These are phyloP conservation scores for Muraenolepis orangiensis DNA, from an alignment of 2,797 vertebrate genomes.

Conservation along the genomic window DNA sequence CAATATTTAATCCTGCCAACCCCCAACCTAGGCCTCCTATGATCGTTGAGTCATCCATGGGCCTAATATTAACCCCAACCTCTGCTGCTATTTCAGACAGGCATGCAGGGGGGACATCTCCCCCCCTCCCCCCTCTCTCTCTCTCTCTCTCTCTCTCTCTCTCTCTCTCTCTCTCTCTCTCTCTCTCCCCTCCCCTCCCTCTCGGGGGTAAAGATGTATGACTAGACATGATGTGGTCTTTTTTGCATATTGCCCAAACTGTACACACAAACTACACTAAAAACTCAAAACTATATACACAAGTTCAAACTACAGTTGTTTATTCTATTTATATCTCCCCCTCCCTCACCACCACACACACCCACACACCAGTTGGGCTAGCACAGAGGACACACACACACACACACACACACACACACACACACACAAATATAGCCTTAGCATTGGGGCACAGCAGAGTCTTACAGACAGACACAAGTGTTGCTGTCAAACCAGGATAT, in stretches of 20 bases:
- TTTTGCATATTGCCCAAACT: background rate
- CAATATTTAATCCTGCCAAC: background rate
- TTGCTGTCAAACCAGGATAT: background rate
- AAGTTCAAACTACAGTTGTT: background rate
- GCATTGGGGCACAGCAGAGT: background rate
- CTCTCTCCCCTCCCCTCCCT: background rate
- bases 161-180: too few species aligned
- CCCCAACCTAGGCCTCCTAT: background rate
- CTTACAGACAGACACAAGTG: background rate
- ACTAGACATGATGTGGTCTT: background rate
- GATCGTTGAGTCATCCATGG: background rate
- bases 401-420: conserved; percentile 22
- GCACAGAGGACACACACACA: conserved; percentile 17
- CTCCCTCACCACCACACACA: background rate
- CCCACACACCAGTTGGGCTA: conserved; percentile 9
- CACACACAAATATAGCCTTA: background rate
- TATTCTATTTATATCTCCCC: background rate
- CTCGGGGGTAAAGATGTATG: background rate
- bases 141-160: background rate
- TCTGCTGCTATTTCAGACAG: background rate
- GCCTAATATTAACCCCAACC: background rate
- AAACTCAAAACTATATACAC: background rate
- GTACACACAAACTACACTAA: background rate
- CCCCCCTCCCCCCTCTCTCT: too few species aligned
- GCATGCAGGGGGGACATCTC: background rate